Conservation (phyloP, 2,113 vertebrate species). For the Nansenia antarctica region DNA sequence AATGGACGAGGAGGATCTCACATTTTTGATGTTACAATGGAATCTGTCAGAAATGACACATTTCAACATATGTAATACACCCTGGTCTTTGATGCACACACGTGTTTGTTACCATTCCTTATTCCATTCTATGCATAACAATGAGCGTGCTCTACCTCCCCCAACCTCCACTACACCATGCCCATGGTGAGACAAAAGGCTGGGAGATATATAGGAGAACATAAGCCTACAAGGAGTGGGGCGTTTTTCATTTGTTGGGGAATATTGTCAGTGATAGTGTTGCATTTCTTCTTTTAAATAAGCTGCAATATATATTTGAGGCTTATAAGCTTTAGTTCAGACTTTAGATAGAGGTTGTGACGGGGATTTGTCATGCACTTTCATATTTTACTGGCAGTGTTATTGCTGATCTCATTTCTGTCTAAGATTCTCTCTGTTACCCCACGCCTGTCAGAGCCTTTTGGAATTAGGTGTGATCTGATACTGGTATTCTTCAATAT, state of each 20-base stretch:
- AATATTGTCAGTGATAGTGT: constrained; percentile 11
- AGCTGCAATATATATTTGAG: no score
- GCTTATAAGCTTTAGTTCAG: neutral
- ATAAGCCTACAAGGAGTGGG: neutral
- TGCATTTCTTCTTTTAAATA: constrained; percentile 9
- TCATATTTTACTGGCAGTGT: neutral
- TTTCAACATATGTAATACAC: neutral
- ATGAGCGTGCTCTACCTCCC: no score
- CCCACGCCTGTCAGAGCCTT: no score
- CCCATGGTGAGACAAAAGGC: constrained; percentile 26
- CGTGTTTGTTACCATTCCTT: no score
- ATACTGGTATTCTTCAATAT: no score
- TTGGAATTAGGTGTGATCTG: no score
- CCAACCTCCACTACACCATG: constrained; percentile 13
- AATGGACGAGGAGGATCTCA: constrained; percentile 2
- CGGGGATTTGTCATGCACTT: constrained; percentile 10
- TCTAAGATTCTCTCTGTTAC: no score
- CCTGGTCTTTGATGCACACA: constrained; percentile 10
- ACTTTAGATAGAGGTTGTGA: neutral
- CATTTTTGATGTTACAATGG: neutral
- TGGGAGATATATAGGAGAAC: neutral
- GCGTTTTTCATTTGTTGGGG: constrained; percentile 20
- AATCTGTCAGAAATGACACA: neutral
- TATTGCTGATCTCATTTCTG: neutral
- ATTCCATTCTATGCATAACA: no score